phyloP scores from a whole-genome alignment of 1,140 invertebrate species.

The Trinorchestia longiramus region DNA sequence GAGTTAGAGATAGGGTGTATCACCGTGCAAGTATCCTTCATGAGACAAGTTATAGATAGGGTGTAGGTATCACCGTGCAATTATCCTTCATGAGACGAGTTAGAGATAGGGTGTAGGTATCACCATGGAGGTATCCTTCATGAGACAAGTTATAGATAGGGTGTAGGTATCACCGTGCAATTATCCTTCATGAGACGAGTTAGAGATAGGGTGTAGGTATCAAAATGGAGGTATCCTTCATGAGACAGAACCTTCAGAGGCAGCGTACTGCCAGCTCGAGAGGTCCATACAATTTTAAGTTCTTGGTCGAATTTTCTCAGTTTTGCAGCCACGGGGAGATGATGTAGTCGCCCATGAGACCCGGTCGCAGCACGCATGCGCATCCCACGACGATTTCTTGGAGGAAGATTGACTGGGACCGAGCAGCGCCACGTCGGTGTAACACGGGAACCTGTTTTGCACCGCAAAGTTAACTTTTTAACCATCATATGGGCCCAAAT shows the following conservation, averaged over 20 bases:
- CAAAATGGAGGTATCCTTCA: not conserved
- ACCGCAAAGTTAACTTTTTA: not conserved
- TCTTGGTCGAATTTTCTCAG: not conserved
- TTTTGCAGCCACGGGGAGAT: slow-evolving; percentile 34
- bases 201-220: too few species aligned
- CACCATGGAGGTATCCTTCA: too few species aligned
- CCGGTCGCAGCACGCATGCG: slow-evolving; percentile 12
- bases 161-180: too few species aligned
- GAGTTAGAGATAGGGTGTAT: too few species aligned
- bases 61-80: too few species aligned
- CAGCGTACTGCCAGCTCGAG: not conserved
- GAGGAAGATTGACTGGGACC: not conserved
- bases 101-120: too few species aligned
- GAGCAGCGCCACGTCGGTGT: not conserved
- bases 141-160: too few species aligned
- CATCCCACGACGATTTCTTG: slow-evolving; percentile 22
- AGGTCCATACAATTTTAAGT: not conserved
- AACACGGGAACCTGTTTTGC: not conserved
- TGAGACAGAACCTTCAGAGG: not conserved
- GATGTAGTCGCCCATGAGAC: slow-evolving; percentile 1
- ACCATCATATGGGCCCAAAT: too few species aligned
- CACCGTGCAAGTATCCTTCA: too few species aligned
- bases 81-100: too few species aligned
- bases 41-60: too few species aligned
- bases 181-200: too few species aligned